Base-by-base conservation (phyloP, 1,140 invertebrate genomes). In the Heliconius eleuchia region DNA sequence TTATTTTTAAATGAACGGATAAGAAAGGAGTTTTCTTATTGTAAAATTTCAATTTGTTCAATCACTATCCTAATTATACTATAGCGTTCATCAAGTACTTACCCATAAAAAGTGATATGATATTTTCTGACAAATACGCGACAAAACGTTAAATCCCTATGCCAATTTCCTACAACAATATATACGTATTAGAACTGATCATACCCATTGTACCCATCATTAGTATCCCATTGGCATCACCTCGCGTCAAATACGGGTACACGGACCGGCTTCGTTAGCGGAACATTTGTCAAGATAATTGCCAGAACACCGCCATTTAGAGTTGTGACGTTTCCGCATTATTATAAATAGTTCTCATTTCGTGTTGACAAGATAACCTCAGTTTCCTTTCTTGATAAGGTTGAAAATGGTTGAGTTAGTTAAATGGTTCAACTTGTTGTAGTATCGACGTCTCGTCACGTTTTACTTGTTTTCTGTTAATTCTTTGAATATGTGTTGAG, bases 241-340 rank as follows among this genome's bases (percentile, higher is more conserved):
- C 86, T 87, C 85, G 89, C 88, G 85, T 87, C 83, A 81, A 88
- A 87, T 82, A 88, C 87, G 85, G 42, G 87, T 85, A 86, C 80
- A 82, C 86, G 81, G 42, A 46, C 80, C 79, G 72, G 80, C 86
- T 91, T 91, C 91, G 88, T 92, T 91, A 92, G 88, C 83, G 76
- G 80, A 88, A 87, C 89, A 92, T 92, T 92, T 92, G 91, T 91
- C 89, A 90, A 90, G 88, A 91, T 92, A 91, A 92, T 92, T 91
- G 89, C 88, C 85, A 83, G 84, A 87, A 90, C 83, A 82, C 76
- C 80, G 80, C 88, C 86, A 85, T 87, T 89, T 85, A 84, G 85
- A 83, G 86, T 79, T 84, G 82, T 86, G 87, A 88, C 86, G 83
- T 91, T 91, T 92, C 89, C 89, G 89, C 85, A 88, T 91, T 87